phyloP scores from a whole-genome alignment of 2,797 vertebrate species.

The Galaxias olidus region DNA sequence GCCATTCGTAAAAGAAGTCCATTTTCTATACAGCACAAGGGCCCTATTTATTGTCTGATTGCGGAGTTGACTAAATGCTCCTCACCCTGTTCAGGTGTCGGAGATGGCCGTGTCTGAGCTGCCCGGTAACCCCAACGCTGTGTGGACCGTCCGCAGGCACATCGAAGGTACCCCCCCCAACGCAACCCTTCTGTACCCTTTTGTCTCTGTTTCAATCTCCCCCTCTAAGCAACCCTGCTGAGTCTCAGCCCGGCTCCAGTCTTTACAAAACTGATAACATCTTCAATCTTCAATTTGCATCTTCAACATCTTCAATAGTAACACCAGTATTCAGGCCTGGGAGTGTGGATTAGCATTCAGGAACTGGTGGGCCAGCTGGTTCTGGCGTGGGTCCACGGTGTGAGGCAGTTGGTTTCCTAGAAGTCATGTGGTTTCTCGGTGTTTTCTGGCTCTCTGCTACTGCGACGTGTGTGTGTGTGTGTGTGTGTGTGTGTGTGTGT shows the following conservation, averaged over 20 bases:
- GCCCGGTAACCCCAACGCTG: constrained; percentile 99
- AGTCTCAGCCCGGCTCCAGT: too few species aligned
- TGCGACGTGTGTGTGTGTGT: background rate
- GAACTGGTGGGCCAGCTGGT: too few species aligned
- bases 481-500: background rate
- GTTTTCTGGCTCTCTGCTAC: background rate
- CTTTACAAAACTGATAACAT: too few species aligned
- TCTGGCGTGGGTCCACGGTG: background rate
- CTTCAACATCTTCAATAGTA: too few species aligned
- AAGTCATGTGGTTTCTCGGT: constrained; percentile 46
- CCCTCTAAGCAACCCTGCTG: too few species aligned
- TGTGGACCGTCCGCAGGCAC: constrained; percentile 97
- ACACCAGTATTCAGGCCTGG: too few species aligned
- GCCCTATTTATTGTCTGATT: background rate
- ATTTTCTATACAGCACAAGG: background rate
- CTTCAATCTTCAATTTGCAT: too few species aligned
- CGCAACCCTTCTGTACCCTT: too few species aligned
- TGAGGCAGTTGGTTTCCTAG: constrained; percentile 25
- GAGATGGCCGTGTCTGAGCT: constrained; percentile 99
- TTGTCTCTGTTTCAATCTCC: too few species aligned
- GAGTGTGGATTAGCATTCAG: too few species aligned
- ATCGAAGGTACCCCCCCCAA: constrained; percentile 88
- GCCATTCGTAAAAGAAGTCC: background rate
- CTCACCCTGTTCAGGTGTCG: constrained; percentile 80
- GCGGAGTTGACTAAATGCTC: background rate